A percentile compares a stretch with the other conserved stretches of the same genome.
phyloP scores from a whole-genome alignment of 2,113 vertebrate genomes.

The Leptocoma aspasia region DNA sequence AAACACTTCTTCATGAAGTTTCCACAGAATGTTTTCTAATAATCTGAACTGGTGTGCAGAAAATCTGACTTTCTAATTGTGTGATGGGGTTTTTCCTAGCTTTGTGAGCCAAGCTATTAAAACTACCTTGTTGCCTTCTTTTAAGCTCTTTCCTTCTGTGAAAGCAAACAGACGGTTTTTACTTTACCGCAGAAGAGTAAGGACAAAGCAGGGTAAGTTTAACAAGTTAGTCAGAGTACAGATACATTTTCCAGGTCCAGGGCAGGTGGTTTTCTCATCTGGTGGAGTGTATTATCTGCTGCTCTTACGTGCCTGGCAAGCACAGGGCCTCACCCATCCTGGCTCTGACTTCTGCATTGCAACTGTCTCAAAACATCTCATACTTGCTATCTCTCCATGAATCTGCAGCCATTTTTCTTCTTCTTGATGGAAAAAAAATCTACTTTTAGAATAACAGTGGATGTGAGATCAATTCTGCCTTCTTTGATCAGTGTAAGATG shows the following conservation, averaged over 20 bases:
- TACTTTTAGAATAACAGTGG: not conserved
- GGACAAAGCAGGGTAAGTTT: not conserved
- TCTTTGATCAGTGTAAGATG: not conserved
- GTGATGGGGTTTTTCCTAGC: not conserved
- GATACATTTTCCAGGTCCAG: not conserved
- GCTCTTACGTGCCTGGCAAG: not conserved
- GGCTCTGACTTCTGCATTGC: not conserved
- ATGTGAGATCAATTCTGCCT: not conserved
- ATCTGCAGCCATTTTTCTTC: not conserved
- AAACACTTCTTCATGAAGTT: not conserved
- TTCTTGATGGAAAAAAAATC: not conserved
- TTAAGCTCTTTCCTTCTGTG: not conserved
- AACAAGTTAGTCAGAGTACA: not conserved
- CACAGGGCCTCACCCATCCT: not conserved
- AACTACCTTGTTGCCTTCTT: not conserved
- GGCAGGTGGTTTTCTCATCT: constrained; percentile 28
- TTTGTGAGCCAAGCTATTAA: not conserved
- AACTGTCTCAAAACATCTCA: not conserved
- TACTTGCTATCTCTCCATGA: not conserved
- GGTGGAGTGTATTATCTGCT: not conserved
- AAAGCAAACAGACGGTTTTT: not conserved
- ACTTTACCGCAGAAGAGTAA: not conserved
- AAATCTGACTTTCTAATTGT: not conserved
- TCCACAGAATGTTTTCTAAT: not conserved
- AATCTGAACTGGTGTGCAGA: not conserved